Base-by-base conservation (phyloP, 1,140 invertebrate genomes). In the Brevipalpus yothersi region DNA sequence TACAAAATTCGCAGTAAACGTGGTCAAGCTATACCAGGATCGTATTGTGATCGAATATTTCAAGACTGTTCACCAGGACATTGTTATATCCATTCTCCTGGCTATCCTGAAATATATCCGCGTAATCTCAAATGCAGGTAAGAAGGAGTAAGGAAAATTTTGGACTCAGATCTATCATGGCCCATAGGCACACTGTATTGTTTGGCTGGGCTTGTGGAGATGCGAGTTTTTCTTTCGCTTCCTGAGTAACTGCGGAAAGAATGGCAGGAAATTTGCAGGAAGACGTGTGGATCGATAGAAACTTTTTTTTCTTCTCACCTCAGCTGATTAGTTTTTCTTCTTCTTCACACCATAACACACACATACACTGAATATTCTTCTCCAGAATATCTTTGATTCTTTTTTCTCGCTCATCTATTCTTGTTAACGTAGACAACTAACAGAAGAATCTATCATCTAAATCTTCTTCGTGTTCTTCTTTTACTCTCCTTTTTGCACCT, bases 11-110 rank as follows among this genome's bases (percentile, higher is more conserved):
- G 90, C 71, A 87, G 89, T 68, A 75, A 86, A 66, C 75, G 86
- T 60, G 86, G 86, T 0, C 82, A 86, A 72, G 79, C 88, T 21
- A 69, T 73, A n/a, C 67, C 68, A 1, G 86, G 84, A 42, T 86
- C 83, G 13, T 90, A 90, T 69, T 86, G 84, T 70, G 82, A 85
- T 70, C 76, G 82, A 64, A 76, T 84, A 62, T 77, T 85, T 61
- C 79, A 78, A 62, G 78, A 80, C 65, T 83, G 80, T 65, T 76
- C 79, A 11, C 75, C 91, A 1, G 86, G 90, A 66, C 89, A 85
- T 3, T 91, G 87, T 69, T 91, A 87, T 70, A 86, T 91, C 1
- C 87, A 91, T 69, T 87, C 84, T 9, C 86, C 87, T 1, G 86
- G 85, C 0, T 91, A 86, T 70, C 88, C 88, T 5, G 87, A 87